A percentile compares a stretch with the other conserved stretches of the same genome.
Evolutionary conservation across 1,140 invertebrate genomes (phyloP).

Genomic region (Metopolophium dirhodum): DNA sequence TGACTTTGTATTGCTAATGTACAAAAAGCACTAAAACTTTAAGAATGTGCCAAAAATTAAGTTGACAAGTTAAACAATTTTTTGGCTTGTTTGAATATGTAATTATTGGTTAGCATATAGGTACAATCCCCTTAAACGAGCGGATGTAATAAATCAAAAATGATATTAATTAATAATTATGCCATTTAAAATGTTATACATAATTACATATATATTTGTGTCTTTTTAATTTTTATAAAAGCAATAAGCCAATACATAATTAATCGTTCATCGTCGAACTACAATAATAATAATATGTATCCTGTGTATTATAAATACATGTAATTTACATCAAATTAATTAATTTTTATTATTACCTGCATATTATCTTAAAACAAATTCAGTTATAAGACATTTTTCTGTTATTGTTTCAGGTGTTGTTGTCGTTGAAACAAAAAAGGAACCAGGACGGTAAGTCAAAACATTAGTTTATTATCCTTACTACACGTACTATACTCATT

Average conservation of each 20-base stretch:
- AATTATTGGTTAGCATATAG: background rate
- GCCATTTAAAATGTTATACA: too few relatives aligned
- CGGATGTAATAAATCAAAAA: background rate
- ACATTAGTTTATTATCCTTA: background rate
- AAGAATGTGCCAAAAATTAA: background rate
- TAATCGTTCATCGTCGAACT: background rate
- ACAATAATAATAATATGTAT: background rate
- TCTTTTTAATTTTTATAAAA: background rate
- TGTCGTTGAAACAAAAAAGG: background rate
- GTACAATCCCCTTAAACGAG: background rate
- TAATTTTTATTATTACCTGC: background rate
- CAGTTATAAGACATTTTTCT: background rate
- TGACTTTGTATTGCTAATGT: background rate
- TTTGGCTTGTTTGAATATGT: background rate
- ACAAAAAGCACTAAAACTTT: background rate
- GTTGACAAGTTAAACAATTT: background rate
- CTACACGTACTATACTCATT: background rate
- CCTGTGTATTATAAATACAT: background rate
- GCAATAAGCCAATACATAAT: background rate
- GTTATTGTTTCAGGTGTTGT: slow-evolving; percentile 22
- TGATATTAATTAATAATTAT: too few relatives aligned
- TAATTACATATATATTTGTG: background rate
- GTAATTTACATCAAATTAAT: background rate
- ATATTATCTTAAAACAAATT: background rate
- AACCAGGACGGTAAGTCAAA: background rate